A percentile compares a stretch with the other conserved stretches of the same genome.
phyloP scores from a whole-genome alignment of 2,797 vertebrate genomes.

The Eulemur mongoz region DNA sequence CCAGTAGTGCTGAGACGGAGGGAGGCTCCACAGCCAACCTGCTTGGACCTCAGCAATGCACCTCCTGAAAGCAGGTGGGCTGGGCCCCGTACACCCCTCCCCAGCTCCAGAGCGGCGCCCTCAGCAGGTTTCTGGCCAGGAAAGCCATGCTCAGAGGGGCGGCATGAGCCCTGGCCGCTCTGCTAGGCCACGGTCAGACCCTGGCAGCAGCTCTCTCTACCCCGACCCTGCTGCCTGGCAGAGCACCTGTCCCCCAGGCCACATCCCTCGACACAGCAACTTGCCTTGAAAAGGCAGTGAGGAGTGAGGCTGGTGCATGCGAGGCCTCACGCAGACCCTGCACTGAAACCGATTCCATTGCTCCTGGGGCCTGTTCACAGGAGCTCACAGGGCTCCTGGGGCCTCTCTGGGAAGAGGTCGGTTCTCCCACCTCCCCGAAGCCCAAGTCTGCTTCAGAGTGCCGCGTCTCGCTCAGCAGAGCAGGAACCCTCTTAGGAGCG shows the following conservation, averaged over 20 bases:
- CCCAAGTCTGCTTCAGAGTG: not conserved
- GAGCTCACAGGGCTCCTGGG: too few relatives aligned
- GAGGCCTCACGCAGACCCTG: not conserved
- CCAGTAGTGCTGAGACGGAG: not conserved
- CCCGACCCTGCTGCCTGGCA: not conserved
- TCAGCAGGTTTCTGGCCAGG: not conserved
- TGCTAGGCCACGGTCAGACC: not conserved
- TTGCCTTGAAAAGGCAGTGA: not conserved
- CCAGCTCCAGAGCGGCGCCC: not conserved
- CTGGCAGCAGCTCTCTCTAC: not conserved
- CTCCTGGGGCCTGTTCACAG: not conserved
- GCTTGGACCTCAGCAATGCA: accelerated
- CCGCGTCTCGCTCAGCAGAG: not conserved
- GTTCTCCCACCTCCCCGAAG: not conserved
- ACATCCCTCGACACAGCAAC: not conserved
- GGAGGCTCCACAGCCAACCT: not conserved
- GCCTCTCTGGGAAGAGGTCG: not conserved
- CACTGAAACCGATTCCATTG: not conserved
- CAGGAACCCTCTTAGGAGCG: not conserved
- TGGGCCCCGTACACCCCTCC: not conserved
- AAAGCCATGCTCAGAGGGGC: too few relatives aligned
- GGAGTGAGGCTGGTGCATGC: not conserved
- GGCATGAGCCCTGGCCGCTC: too few relatives aligned
- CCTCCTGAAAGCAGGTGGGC: not conserved
- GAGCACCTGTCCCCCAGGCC: not conserved